phyloP scores from a whole-genome alignment of 1,140 invertebrate genomes.

The Saccostrea cuccullata region DNA sequence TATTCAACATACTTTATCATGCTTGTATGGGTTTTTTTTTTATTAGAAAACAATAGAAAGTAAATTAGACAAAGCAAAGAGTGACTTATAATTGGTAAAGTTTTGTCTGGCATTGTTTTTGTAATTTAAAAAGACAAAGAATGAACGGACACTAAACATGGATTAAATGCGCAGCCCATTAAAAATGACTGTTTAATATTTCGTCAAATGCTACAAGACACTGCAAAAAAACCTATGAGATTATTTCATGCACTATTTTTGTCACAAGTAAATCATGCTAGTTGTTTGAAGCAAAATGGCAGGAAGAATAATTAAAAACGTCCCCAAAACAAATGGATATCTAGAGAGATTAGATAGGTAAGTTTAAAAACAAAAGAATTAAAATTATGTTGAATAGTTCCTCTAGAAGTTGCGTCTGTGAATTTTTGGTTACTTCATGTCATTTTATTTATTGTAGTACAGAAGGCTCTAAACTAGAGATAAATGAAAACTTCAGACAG shows the following conservation, averaged over 20 bases:
- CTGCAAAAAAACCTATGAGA: not conserved
- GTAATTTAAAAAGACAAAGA: not conserved
- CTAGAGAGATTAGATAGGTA: not conserved
- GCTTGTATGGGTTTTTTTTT: not conserved
- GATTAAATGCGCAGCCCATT: too few species aligned
- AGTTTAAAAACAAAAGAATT: not conserved
- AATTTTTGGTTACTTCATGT: not conserved
- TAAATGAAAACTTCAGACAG: not conserved
- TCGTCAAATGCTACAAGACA: not conserved
- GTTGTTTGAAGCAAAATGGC: not conserved
- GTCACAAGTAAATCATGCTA: too few species aligned
- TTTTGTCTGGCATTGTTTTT: not conserved
- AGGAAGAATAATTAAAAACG: not conserved
- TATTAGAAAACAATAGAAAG: not conserved
- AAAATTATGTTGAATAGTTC: not conserved
- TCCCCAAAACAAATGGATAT: not conserved
- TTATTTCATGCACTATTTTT: not conserved
- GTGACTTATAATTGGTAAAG: not conserved
- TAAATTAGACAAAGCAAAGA: not conserved
- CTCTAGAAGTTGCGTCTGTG: not conserved
- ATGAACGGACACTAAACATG: too few species aligned
- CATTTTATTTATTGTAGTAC: not conserved
- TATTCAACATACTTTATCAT: not conserved
- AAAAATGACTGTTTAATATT: too few species aligned
- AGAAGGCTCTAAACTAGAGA: not conserved